Evolutionary conservation across 2,113 vertebrate species (phyloP).

Genomic region (Larimichthys crocea): DNA sequence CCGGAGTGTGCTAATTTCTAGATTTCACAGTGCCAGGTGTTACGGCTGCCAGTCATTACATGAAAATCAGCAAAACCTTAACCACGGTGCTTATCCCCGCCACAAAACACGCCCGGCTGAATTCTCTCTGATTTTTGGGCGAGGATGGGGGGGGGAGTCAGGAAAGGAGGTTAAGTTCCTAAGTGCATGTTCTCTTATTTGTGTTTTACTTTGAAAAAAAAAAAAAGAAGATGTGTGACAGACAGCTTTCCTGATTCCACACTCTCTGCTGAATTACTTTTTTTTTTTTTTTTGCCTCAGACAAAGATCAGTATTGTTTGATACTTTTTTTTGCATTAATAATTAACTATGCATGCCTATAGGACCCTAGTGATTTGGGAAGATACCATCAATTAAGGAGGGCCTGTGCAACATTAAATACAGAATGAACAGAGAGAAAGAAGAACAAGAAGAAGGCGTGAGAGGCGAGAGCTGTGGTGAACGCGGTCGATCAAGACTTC

Average conservation of each 20-base stretch:
- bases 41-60: slow-evolving; percentile 79
- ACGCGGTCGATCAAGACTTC: slow-evolving; percentile 1
- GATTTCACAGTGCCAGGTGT: slow-evolving; percentile 81
- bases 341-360: slow-evolving; percentile 61
- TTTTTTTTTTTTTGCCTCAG: slow-evolving; percentile 16
- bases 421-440: not conserved
- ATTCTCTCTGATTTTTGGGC: slow-evolving; percentile 69
- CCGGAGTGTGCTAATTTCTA: slow-evolving; percentile 78
- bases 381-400: slow-evolving; percentile 56
- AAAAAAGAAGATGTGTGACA: slow-evolving; percentile 50
- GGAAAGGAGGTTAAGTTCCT: slow-evolving; percentile 67
- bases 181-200: slow-evolving; percentile 62
- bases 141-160: slow-evolving; percentile 15
- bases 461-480: not conserved
- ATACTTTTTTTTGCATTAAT: slow-evolving; percentile 63
- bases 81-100: slow-evolving; percentile 67
- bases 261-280: slow-evolving; percentile 38
- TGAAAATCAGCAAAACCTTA: slow-evolving; percentile 79
- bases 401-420: slow-evolving; percentile 55
- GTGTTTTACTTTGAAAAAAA: slow-evolving; percentile 43
- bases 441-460: not conserved
- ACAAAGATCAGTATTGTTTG: slow-evolving; percentile 65
- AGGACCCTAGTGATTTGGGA: slow-evolving; percentile 42
- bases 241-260: slow-evolving; percentile 58
- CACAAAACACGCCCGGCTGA: slow-evolving; percentile 52